phyloP scores from a whole-genome alignment of 2,113 vertebrate species.

The Asarcornis scutulata region DNA sequence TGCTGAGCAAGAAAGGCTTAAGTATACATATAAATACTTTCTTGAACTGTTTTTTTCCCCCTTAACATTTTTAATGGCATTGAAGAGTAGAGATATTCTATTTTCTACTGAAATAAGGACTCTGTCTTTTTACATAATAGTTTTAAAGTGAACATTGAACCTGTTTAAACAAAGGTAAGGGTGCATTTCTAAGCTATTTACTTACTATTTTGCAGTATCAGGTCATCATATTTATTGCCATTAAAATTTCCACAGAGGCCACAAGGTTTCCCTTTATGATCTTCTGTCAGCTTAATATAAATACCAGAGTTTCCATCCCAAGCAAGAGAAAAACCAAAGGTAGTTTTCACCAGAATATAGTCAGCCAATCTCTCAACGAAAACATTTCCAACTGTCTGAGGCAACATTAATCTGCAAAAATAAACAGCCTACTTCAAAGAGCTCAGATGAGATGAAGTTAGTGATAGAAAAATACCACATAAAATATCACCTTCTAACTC shows the following conservation, averaged over 20 bases:
- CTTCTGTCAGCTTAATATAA: conserved; percentile 94
- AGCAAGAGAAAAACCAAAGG: conserved; percentile 96
- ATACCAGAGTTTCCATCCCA: conserved; percentile 96
- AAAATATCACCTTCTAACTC: background rate
- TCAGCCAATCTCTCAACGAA: conserved; percentile 94
- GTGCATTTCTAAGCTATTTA: background rate
- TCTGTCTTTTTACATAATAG: background rate
- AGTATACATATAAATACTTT: background rate
- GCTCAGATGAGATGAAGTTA: background rate
- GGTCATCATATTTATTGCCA: conserved; percentile 89
- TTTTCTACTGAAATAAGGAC: background rate
- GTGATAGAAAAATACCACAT: background rate
- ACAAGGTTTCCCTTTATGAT: conserved; percentile 90
- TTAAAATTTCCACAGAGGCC: conserved; percentile 97
- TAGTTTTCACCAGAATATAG: conserved; percentile 96
- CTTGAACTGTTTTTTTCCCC: background rate
- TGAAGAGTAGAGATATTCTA: background rate
- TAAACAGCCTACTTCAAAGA: conserved; percentile 28
- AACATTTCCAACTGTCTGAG: conserved; percentile 88
- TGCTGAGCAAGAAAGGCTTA: background rate
- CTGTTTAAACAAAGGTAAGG: background rate
- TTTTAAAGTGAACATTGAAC: background rate
- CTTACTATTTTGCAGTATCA: conserved; percentile 89
- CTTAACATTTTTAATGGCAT: background rate
- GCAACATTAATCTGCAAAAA: conserved; percentile 85